Evolutionary conservation across 2,888 invertebrate species (phyloP), one percentile per base, ranked within the genome.

Genomic region (Aspidapion aeneum): DNA sequence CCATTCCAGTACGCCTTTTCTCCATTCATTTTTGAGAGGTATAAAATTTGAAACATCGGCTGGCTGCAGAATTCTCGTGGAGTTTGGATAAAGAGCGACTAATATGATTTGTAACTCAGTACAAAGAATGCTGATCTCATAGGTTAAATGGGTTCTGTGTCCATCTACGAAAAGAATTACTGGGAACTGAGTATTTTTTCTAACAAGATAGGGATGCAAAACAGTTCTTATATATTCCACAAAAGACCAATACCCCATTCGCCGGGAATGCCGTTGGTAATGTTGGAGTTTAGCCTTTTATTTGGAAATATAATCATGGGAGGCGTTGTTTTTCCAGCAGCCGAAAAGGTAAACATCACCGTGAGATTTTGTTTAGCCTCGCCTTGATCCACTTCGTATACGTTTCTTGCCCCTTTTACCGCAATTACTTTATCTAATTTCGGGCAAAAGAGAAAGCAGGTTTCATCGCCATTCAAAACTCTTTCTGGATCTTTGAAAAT

Each of bases 401-500:
- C n/a, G n/a, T n/a, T n/a, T n/a, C n/a, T n/a, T n/a, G n/a, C n/a
- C n/a, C n/a, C n/a, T n/a, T n/a, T n/a, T n/a, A n/a, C n/a, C n/a
- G n/a, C n/a, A n/a, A n/a, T n/a, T n/a, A n/a, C n/a, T 67, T 57
- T 66, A 18, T 69, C 67, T 61, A 62, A 68, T 64, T 74, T 73
- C 18, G 73, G 70, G 62, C 70, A 74, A 17, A 73, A 52, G 18
- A 65, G 54, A 60, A 75, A 75, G 61, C 64, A 64, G 12, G 73
- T 74, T 68, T 77, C 73, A 65, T 75, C 74, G 1, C 68, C 70
- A 69, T 74, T 74, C 58, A 70, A 73, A 16, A 75, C 68, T 60
- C 72, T 55, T n/a, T 21, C 63, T 12, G 72, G 70, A 55, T 75
- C 71, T 50, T 66, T 17, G n/a, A 72, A 57, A 57, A 72, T 65